Percentiles rank a stretch among this genome's conserved stretches.
These are phyloP conservation scores for Aotus griseimembra DNA, from an alignment of 2,797 vertebrate genomes.

Conservation along the genomic window DNA sequence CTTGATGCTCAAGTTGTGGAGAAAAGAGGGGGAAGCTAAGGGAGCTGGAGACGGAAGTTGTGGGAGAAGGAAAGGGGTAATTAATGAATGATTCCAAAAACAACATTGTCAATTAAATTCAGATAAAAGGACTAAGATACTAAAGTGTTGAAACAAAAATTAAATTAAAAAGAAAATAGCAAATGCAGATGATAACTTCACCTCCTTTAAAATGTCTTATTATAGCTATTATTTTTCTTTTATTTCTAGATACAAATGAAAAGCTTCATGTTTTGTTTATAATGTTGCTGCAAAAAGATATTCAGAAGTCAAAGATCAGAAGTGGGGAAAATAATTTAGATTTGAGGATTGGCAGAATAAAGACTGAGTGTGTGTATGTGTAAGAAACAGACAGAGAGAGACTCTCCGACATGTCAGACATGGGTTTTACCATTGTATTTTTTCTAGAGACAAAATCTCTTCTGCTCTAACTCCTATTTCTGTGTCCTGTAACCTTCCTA, in stretches of 20 bases:
- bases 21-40: not conserved
- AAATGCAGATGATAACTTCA: not conserved
- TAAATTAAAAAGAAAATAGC: constrained; percentile 12
- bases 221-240: not conserved
- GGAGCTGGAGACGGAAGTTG: not conserved
- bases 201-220: not conserved
- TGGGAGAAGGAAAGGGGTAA: not conserved
- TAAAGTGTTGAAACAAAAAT: not conserved
- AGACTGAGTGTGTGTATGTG: not conserved
- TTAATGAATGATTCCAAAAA: not conserved
- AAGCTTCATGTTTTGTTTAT: not conserved
- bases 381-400: not conserved
- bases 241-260: not conserved
- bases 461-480: not conserved
- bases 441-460: not conserved
- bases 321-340: not conserved
- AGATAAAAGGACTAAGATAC: not conserved
- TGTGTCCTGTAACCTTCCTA: not conserved
- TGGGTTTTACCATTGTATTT: not conserved
- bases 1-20: not conserved
- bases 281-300: not conserved
- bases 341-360: not conserved
- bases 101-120: not conserved
- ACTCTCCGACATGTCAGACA: not conserved
- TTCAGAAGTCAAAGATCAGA: not conserved